These are phyloP conservation scores for Ectemnius continuus DNA, from an alignment of 2,888 invertebrate genomes.

Conservation along the genomic window DNA sequence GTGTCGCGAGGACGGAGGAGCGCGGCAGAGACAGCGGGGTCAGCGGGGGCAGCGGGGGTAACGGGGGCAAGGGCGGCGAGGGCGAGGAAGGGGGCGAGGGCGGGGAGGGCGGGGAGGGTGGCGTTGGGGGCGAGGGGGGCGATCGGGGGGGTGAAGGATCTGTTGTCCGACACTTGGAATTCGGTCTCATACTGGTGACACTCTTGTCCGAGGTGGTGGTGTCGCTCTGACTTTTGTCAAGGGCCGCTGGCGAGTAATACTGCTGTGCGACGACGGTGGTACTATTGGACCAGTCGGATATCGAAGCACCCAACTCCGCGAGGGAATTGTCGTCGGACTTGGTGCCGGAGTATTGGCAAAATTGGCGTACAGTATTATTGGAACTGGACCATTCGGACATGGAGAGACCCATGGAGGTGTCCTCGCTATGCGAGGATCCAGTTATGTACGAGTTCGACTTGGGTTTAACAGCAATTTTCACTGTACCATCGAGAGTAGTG, in stretches of 20 bases:
- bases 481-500: constrained; percentile 89
- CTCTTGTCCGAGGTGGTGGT: constrained; percentile 75
- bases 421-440: constrained; percentile 91
- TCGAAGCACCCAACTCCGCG: constrained; percentile 87
- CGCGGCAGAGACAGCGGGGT: neutral
- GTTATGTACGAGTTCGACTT: constrained; percentile 85
- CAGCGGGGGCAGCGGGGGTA: constrained; percentile 3
- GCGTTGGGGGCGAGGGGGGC: constrained; percentile 34
- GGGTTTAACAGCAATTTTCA: constrained; percentile 87
- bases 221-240: constrained; percentile 75
- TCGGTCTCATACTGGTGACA: constrained; percentile 73
- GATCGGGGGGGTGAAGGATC: constrained; percentile 51
- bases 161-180: constrained; percentile 69
- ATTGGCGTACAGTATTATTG: constrained; percentile 90
- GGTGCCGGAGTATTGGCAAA: constrained; percentile 82
- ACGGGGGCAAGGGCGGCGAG: constrained; percentile 18
- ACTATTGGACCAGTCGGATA: constrained; percentile 91
- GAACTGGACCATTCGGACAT: constrained; percentile 94
- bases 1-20: neutral
- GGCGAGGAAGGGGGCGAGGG: constrained; percentile 22
- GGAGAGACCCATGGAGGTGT: constrained; percentile 91
- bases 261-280: constrained; percentile 85
- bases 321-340: constrained; percentile 90
- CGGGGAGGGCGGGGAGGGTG: constrained; percentile 24
- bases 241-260: constrained; percentile 60